phyloP scores from a whole-genome alignment of 2,888 invertebrate species.

The Poecilobothrus nobilitatus region DNA sequence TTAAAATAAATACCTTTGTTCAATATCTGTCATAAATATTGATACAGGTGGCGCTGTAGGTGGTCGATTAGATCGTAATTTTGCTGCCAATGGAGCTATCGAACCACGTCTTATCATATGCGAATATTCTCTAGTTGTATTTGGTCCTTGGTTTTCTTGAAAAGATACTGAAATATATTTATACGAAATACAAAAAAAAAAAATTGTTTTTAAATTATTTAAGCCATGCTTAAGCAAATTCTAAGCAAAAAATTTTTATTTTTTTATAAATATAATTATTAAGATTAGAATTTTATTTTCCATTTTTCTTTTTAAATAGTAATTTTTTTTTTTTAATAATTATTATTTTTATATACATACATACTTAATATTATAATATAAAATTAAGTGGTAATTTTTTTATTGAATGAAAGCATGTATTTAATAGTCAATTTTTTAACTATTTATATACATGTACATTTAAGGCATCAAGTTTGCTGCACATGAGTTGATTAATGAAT shows the following conservation, averaged over 20 bases:
- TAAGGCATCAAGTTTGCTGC: neutral
- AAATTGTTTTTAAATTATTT: neutral
- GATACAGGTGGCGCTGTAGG: conserved; percentile 42
- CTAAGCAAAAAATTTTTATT: too few species aligned
- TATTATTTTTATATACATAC: too few species aligned
- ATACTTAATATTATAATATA: too few species aligned
- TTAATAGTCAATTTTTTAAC: conserved; percentile 7
- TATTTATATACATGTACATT: conserved; percentile 1
- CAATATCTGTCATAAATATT: conserved; percentile 31
- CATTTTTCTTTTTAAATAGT: too few species aligned
- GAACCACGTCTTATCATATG: conserved; percentile 41
- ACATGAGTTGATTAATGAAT: neutral
- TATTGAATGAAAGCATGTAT: neutral
- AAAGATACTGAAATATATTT: conserved; percentile 37
- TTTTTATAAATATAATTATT: too few species aligned
- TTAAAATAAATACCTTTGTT: conserved; percentile 21
- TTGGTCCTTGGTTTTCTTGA: conserved; percentile 41
- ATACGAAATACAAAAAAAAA: conserved; percentile 11
- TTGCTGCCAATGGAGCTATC: conserved; percentile 40
- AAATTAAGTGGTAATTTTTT: neutral
- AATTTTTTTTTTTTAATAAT: too few species aligned
- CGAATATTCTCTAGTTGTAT: conserved; percentile 39
- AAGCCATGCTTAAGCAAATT: too few species aligned
- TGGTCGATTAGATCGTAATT: conserved; percentile 39
- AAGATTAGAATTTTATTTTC: too few species aligned